Base-by-base conservation (phyloP, 2,113 vertebrate species). In the Anoura caudifer region DNA sequence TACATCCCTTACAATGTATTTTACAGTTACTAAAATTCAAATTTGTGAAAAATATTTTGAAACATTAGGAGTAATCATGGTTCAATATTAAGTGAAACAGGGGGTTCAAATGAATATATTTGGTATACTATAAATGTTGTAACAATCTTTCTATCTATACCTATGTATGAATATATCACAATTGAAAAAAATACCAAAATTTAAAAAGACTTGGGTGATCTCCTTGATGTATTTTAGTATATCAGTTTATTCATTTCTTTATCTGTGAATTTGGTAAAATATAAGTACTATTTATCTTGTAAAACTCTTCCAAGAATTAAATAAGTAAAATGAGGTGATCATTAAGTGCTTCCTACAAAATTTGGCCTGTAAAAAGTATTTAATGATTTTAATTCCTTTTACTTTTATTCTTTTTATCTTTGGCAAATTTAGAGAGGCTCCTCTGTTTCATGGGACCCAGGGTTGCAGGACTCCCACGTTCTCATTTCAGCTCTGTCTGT, bases 11-110 rank as follows among this genome's bases (percentile, higher is more conserved):
- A 38, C 0, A 61, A 16, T 3, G 17, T 87, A 20, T 83, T 45
- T 79, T 79, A 67, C 7, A 87, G 31, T 3, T n/a, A 73, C 83
- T 61, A 90, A 54, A 83, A 93, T 90, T 72, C 13, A 15, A 76
- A 45, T 47, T 84, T 87, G 15, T 75, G 7, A 79, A 93, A 95
- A 80, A 87, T 47, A 88, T 65, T 95, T 70, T 79, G 22, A 79
- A 77, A 41, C 3, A 31, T 76, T 63, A 73, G 14, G 9, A 70
- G 80, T 96, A 93, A 79, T 91, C 17, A n/a, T 83, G 4, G n/a
- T 77, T 65, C 41, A 36, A 16, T 83, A 31, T 67, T 86, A 70
- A 89, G 54, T 56, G 9, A 92, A 77, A 67, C 7, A 84, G 54
- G 61, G 13, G 2, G 33, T 41, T 36, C n/a, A 86, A 94, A 94